These are phyloP conservation scores for Macquaria australasica DNA, from an alignment of 2,113 vertebrate genomes.

Conservation along the genomic window DNA sequence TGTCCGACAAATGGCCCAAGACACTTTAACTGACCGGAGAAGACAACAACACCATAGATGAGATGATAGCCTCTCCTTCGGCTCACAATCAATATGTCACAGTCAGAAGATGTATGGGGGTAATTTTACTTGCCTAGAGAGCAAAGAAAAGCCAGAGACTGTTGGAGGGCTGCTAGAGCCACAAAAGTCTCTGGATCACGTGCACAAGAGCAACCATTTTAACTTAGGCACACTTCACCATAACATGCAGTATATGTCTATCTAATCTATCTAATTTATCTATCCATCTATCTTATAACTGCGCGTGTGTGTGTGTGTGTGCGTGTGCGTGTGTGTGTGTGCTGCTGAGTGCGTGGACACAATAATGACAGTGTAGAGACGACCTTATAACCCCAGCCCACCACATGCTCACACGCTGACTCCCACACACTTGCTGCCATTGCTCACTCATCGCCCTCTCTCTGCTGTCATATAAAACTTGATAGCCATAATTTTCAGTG, in stretches of 20 bases:
- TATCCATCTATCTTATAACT: slow-evolving; percentile 16
- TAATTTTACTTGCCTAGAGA: slow-evolving; percentile 66
- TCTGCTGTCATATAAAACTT: slow-evolving; percentile 43
- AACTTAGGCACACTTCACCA: background rate
- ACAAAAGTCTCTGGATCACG: slow-evolving; percentile 13
- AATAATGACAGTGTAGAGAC: slow-evolving; percentile 69
- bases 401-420: slow-evolving; percentile 63
- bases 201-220: slow-evolving; percentile 4
- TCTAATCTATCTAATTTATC: background rate
- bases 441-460: slow-evolving; percentile 49
- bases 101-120: slow-evolving; percentile 70
- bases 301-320: slow-evolving; percentile 27
- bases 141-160: slow-evolving; percentile 33
- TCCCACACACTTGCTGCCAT: slow-evolving; percentile 65
- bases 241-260: background rate
- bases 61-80: slow-evolving; percentile 65
- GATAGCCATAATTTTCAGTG: slow-evolving; percentile 39
- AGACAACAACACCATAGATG: slow-evolving; percentile 45
- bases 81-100: slow-evolving; percentile 73
- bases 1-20: slow-evolving; percentile 43
- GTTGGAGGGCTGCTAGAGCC: slow-evolving; percentile 39
- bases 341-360: slow-evolving; percentile 57
- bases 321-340: slow-evolving; percentile 16
- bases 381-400: slow-evolving; percentile 75
- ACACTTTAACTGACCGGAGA: slow-evolving; percentile 43